Evolutionary conservation across 2,797 vertebrate species (phyloP).

Genomic region (Leptodactylus fallax): DNA sequence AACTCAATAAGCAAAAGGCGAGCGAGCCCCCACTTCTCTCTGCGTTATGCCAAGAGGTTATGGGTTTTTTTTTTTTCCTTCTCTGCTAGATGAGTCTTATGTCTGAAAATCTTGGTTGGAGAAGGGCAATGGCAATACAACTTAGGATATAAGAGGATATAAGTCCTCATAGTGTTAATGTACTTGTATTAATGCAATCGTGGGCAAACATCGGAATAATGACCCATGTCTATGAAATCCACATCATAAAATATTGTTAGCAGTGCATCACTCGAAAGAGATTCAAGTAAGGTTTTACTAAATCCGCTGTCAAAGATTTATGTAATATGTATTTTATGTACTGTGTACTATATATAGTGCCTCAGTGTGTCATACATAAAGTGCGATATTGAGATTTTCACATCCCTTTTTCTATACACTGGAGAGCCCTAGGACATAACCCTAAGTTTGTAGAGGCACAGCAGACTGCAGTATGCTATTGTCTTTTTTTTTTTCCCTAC

Average conservation of each 20-base stretch:
- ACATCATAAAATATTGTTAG: conserved; percentile 2
- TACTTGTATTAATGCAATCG: not conserved
- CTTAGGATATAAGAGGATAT: not conserved
- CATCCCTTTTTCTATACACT: not conserved
- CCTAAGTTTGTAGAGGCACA: conserved; percentile 14
- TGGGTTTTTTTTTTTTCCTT: not conserved
- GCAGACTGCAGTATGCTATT: conserved; percentile 33
- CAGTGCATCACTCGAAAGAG: not conserved
- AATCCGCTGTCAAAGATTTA: not conserved
- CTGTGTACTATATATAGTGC: not conserved
- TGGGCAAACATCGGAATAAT: not conserved
- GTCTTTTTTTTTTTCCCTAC: conserved; percentile 11
- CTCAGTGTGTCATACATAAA: not conserved
- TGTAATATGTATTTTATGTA: conserved; percentile 17
- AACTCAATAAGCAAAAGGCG: conserved; percentile 85
- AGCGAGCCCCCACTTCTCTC: conserved; percentile 65
- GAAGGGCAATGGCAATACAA: not conserved
- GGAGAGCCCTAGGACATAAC: conserved; percentile 18
- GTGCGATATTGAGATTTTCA: not conserved
- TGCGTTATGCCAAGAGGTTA: conserved; percentile 48
- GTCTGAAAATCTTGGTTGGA: conserved; percentile 26
- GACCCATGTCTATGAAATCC: not conserved
- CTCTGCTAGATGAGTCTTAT: conserved; percentile 35
- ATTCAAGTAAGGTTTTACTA: not conserved
- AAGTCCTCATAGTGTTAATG: not conserved